Conservation (phyloP, 2,888 invertebrate genomes). For the Perdita meconis region DNA sequence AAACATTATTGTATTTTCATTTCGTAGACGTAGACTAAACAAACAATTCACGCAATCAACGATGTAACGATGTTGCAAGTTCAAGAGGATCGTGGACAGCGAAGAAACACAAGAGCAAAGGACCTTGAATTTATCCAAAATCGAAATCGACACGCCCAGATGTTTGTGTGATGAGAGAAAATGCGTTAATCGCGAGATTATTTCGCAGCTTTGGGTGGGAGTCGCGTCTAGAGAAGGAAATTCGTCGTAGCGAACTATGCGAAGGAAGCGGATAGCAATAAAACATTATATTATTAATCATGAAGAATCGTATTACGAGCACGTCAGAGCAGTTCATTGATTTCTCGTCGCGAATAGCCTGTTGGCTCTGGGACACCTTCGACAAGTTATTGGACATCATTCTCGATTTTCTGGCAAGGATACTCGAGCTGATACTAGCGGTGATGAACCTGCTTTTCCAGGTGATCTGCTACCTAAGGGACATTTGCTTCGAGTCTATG, state of each 20-base stretch:
- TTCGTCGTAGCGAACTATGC: slow-evolving; percentile 4
- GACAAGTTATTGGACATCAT: slow-evolving; percentile 74
- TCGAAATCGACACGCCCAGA: background rate
- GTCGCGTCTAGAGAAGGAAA: background rate
- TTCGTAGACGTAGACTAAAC: background rate
- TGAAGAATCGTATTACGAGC: slow-evolving; percentile 63
- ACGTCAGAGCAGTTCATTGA: slow-evolving; percentile 68
- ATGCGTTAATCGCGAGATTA: slow-evolving; percentile 3
- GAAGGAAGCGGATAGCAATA: background rate
- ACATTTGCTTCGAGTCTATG: slow-evolving; percentile 76
- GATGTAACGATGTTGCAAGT: too few species aligned
- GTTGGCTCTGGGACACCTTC: slow-evolving; percentile 76
- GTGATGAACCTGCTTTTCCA: slow-evolving; percentile 76
- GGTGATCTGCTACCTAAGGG: slow-evolving; percentile 74
- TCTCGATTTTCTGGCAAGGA: slow-evolving; percentile 73
- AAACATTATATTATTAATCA: slow-evolving; percentile 26
- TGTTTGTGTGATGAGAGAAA: background rate
- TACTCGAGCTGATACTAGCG: slow-evolving; percentile 75
- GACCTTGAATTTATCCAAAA: slow-evolving; percentile 14
- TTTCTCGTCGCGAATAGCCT: slow-evolving; percentile 68
- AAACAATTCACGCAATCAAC: background rate
- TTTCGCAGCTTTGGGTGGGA: background rate
- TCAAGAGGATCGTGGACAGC: background rate
- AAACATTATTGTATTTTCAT: background rate
- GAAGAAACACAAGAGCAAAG: slow-evolving; percentile 23